phyloP scores from a whole-genome alignment of 2,113 vertebrate species.

The Caranx melampygus region DNA sequence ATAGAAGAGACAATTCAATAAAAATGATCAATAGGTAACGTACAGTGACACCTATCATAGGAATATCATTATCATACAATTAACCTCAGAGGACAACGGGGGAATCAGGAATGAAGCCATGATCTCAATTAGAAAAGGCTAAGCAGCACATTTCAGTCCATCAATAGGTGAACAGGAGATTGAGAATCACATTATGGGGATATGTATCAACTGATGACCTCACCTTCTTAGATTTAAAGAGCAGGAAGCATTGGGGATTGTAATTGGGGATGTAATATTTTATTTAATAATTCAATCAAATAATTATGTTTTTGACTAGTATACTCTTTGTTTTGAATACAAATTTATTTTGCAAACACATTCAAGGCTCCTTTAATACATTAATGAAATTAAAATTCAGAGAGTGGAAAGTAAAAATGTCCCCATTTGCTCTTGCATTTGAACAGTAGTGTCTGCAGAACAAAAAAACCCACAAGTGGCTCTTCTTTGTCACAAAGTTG shows the following conservation, averaged over 20 bases:
- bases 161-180: constrained; percentile 45
- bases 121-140: constrained; percentile 29
- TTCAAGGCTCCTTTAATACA: neutral
- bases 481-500: neutral
- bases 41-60: constrained; percentile 57
- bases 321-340: too few relatives aligned
- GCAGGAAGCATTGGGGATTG: neutral
- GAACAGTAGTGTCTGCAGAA: too few relatives aligned
- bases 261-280: too few relatives aligned
- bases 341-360: too few relatives aligned
- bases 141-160: constrained; percentile 34
- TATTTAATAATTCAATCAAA: constrained; percentile 16
- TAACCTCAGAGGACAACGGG: constrained; percentile 52
- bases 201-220: constrained; percentile 10
- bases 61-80: constrained; percentile 72
- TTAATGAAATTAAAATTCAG: neutral
- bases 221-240: neutral
- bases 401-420: neutral
- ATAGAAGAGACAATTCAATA: constrained; percentile 43
- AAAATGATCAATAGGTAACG: constrained; percentile 48
- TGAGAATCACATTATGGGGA: constrained; percentile 42
- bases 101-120: constrained; percentile 40
- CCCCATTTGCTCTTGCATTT: neutral
- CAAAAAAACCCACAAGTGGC: too few relatives aligned
- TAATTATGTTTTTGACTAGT: neutral